Evolutionary conservation across 2,888 invertebrate genomes (phyloP).

Genomic region (Andrena bicolor): DNA sequence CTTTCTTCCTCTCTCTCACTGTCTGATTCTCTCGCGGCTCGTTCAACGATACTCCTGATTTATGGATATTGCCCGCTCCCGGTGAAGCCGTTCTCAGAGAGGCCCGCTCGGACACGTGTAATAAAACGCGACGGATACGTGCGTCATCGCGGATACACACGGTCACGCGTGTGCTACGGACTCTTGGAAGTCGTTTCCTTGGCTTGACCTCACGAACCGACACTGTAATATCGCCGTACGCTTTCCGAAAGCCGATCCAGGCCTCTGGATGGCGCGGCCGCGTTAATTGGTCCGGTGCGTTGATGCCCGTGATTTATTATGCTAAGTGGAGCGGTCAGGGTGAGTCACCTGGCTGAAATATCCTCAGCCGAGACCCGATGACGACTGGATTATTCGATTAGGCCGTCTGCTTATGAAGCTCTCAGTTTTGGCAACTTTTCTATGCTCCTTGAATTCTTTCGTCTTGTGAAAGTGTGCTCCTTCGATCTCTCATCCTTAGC

Average conservation of each 20-base stretch:
- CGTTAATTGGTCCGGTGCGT: slow-evolving; percentile 65
- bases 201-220: slow-evolving; percentile 73
- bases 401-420: no score
- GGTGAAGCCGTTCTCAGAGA: slow-evolving; percentile 69
- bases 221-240: slow-evolving; percentile 47
- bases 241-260: slow-evolving; percentile 76
- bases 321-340: slow-evolving; percentile 36
- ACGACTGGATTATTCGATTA: slow-evolving; percentile 8
- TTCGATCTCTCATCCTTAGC: no score
- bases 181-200: slow-evolving; percentile 67
- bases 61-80: slow-evolving; percentile 77
- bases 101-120: slow-evolving; percentile 72
- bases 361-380: slow-evolving; percentile 1
- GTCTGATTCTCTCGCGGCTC: slow-evolving; percentile 52
- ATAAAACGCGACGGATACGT: slow-evolving; percentile 77
- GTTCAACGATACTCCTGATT: slow-evolving; percentile 80
- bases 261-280: slow-evolving; percentile 48
- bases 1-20: neutral
- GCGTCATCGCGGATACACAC: slow-evolving; percentile 67
- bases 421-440: neutral
- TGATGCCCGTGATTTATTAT: slow-evolving; percentile 50
- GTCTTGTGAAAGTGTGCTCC: neutral
- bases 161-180: slow-evolving; percentile 39
- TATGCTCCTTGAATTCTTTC: neutral
- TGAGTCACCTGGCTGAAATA: slow-evolving; percentile 49